Base-by-base conservation (phyloP, 2,113 vertebrate species). In the Caretta caretta region DNA sequence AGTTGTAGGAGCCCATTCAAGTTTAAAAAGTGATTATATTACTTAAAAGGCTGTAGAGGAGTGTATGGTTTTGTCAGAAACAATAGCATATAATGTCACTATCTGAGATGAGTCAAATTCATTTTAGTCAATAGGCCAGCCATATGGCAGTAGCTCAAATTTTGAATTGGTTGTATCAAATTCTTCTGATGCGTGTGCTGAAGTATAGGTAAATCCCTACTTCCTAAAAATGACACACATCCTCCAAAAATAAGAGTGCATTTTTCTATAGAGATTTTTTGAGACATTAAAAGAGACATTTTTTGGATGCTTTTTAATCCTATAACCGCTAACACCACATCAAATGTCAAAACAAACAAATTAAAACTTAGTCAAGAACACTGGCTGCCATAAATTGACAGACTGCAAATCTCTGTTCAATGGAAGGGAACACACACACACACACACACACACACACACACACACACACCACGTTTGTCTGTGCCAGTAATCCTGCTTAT, bases 261-360 rank as follows among this genome's bases (percentile, higher is more conserved):
- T 56, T 91, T 94, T 84, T 57, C 54, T 69, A 10, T 27, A 90
- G 31, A 24, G 9, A 2, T 81, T 31, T 93, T 95, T 84, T 54
- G 35, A 94, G 78, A 95, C 25, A 10, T 24, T 92, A 5, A 83
- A 78, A 75, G 89, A 86, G 72, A 78, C 49, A 83, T 38, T 51
- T 84, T 79, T 6, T 92, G 93, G 92, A 96, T 95, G 84, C 84
- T 80, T 94, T 95, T 97, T 94, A 96, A 93, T 92, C 91, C 89
- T 81, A 6, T 94, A 96, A 94, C 91, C 90, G 75, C 84, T 75
- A 95, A 95, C 38, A 95, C 49, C 92, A 91, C 75, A 96, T 82
- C 90, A 93, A 96, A 97, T 90, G 95, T 48, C 89, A 84, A 93
- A 97, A 95, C 92, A 97, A 97, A 96, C 94, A 95, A 96, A 97